These are phyloP conservation scores for Verasper variegatus DNA, from an alignment of 2,113 vertebrate species.

Conservation along the genomic window DNA sequence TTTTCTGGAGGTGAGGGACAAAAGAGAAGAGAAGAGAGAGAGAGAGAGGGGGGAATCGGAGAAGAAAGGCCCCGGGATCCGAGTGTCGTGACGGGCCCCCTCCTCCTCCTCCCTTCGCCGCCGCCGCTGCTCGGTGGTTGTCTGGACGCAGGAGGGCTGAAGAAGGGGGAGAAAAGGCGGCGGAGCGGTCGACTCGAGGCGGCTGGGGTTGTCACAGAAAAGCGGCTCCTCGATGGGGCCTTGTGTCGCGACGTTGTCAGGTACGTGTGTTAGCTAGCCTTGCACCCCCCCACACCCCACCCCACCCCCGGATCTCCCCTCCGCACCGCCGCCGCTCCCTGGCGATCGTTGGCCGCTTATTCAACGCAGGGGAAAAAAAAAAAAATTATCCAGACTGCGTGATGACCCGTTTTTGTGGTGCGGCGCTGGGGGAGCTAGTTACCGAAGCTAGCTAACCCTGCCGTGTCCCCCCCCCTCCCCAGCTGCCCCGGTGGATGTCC, in stretches of 20 bases:
- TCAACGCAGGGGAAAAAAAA: slow-evolving; percentile 14
- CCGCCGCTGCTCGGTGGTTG: slow-evolving; percentile 77
- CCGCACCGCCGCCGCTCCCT: slow-evolving; percentile 21
- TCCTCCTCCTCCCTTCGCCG: slow-evolving; percentile 14
- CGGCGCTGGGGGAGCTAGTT: slow-evolving; percentile 19
- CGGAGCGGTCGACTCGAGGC: slow-evolving; percentile 79
- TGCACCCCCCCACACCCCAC: too few relatives aligned
- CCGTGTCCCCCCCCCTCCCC: slow-evolving; percentile 3
- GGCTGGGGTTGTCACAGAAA: slow-evolving; percentile 77
- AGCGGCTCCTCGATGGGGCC: slow-evolving; percentile 69
- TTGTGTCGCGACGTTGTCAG: slow-evolving; percentile 74
- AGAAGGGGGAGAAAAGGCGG: slow-evolving; percentile 67
- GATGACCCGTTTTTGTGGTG: slow-evolving; percentile 46
- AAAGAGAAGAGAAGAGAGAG: slow-evolving; percentile 67
- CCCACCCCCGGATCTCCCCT: slow-evolving; percentile 9
- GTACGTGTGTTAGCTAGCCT: slow-evolving; percentile 72
- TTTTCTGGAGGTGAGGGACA: slow-evolving; percentile 83
- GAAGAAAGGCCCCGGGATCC: slow-evolving; percentile 73
- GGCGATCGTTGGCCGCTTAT: slow-evolving; percentile 46
- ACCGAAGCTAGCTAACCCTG: slow-evolving; percentile 66
- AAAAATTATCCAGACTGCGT: slow-evolving; percentile 16
- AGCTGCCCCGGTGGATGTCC: slow-evolving; percentile 25
- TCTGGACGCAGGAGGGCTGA: slow-evolving; percentile 69
- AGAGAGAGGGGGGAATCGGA: slow-evolving; percentile 44
- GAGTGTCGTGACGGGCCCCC: slow-evolving; percentile 79